Base-by-base conservation (phyloP, 2,888 invertebrate genomes). In the Patella caerulea region DNA sequence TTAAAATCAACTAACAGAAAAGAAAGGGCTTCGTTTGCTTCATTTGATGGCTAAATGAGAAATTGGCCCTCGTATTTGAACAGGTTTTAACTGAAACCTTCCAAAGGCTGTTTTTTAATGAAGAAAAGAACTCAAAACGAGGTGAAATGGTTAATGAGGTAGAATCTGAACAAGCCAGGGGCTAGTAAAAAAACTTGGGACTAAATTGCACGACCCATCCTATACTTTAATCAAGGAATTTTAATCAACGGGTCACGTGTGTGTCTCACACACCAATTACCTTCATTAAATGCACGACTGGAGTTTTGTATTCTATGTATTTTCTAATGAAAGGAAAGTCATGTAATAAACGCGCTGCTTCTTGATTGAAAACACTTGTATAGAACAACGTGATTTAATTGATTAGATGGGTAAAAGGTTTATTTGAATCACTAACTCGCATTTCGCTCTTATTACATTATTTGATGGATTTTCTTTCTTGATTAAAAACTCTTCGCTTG, bases 371-470 rank as follows among this genome's bases (percentile, higher is more conserved):
- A 65, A 65, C 65, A 65, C 65, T 65, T 65, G 65, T 65, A 65
- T 12, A 14, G 24, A 24, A 12, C 65, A n/a, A 11, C 65, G 24
- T 12, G 65, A 19, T 65, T 24, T 12, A 19, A 19, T 65, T 75
- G 71, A 75, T 75, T 75, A 71, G 71, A 55, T 55, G 75, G 53
- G 24, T 71, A 19, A 56, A 54, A 75, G 75, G 71, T 71, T 75
- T 75, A 75, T 75, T 75, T 75, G 75, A 75, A 71, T 75, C 71
- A 75, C 75, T 55, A 71, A 75, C 75, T 75, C 71, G 53, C 34
- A 71, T 71, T 71, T 45, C 54, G 75, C 34, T 71, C 75, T 75
- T 75, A 75, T 75, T 75, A 54, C 75, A 75, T 75, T 75, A 75
- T 75, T 75, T 65, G 71, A 75, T 75, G 71, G 75, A 75, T 75